Evolutionary conservation across 2,888 invertebrate genomes (phyloP), one percentile per base, ranked within the genome.

Genomic region (Calephelis perditalis): DNA sequence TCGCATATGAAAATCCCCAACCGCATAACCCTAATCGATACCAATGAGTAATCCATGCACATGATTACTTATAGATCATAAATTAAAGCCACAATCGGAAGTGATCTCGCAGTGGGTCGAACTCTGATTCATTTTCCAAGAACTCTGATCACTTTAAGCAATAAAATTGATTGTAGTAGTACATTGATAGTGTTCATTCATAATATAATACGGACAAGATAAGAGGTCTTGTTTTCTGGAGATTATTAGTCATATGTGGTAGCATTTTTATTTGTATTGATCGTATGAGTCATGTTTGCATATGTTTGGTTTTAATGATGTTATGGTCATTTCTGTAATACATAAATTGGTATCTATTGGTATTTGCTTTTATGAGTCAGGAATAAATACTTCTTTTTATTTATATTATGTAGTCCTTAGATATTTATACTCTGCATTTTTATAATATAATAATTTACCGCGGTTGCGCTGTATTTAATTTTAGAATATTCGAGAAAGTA

Each of bases 141-240:
- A 72, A 73, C 65, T 64, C 64, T 67, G 67, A 65, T 74, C 73
- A 74, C 71, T 70, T 71, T 71, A 75, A 78, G 77, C 79, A 73
- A 70, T 70, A 69, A 73, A 69, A 78, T 75, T 71, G 70, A 70
- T 65, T 70, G 71, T 73, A 71, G 73, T 75, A 75, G 65, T 69
- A 70, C 68, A 73, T 71, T 71, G 73, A 70, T 74, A 73, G 70
- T 78, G 77, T 81, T 80, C 89, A 88, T 89, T 89, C 88, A 89
- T 82, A 68, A 66, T 67, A 63, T 71, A 73, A 82, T 64, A 76
- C 81, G 65, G 67, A 80, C 74, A 67, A 81, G 78, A 80, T 81
- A 76, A 74, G 71, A 68, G 68, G 71, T 59, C 70, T 70, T 64
- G 66, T 66, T 72, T 73, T 75, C 68, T 15, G 55, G 52, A 70